Base-by-base conservation (phyloP, 2,113 vertebrate genomes). In the Oplegnathus fasciatus region DNA sequence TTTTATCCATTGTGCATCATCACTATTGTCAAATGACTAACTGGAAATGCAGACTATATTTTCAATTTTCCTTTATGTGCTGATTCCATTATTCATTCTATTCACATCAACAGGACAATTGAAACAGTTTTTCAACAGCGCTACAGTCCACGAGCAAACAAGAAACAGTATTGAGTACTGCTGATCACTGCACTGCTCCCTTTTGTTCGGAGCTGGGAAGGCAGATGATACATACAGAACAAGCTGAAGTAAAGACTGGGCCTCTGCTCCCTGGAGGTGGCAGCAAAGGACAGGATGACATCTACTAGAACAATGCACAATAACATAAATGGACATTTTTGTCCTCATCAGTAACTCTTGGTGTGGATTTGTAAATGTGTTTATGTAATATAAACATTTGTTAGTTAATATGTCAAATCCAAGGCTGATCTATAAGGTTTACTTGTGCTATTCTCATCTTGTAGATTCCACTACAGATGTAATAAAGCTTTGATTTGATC, bases 241-340 rank as follows among this genome's bases (percentile, higher is more conserved):
- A 20, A 18, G 28, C 44, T 62, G 65, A 58, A 24, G 28, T 30
- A 2, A 58, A 37, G 30, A 84, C 65, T 52, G 57, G 71, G 44
- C 22, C 22, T 75, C 28, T 5, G 10, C 26, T 52, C 72, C 87
- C 87, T 79, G 85, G 11, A 78, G 76, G 67, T 82, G 92, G 76
- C 83, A 86, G 75, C 75, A 93, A 22, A 89, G 50, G 48, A 73
- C 18, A 46, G 9, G 22, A 28, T 78, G 46, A 76, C 18, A 2
- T 62, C 54, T 77, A 13, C 28, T 4, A 4, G 14, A 60, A 54
- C 28, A 62, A 69, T 54, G 26, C 22, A 69, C 64, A 68, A 15
- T 30, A 30, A 52, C 44, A 44, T 52, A 34, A 67, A 54, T 61
- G 32, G 5, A 58, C 18, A 57, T n/a, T 20, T 50, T 71, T 18